Base-by-base conservation (phyloP, 2,113 vertebrate genomes). In the Chloebia gouldiae region DNA sequence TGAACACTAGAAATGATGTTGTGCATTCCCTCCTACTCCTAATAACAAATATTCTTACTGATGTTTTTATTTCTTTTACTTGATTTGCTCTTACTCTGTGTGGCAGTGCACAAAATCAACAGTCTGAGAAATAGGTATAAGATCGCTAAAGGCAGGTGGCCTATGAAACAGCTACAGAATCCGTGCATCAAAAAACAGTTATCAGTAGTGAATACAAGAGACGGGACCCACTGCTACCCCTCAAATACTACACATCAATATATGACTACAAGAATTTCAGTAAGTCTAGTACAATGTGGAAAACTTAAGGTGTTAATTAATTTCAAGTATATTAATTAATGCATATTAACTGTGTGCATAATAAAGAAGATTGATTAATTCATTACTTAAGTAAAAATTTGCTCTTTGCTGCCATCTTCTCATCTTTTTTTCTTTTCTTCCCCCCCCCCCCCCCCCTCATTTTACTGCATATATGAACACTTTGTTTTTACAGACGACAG, bases 361-460 rank as follows among this genome's bases (percentile, higher is more conserved):
- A 57, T 23, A 77, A 72, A 68, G 70, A 69, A 4, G 6, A 73
- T 39, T 68, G 31, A 79, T 65, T 72, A 63, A 82, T 53, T 40
- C 10, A 60, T 35, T 76, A 64, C 30, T 50, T 33, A 61, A 68
- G 8, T 45, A 27, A 72, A n/a, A 69, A 45, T 49, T 60, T 86
- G 19, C 15, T 69, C 31, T 77, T 72, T 57, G 27, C 10, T 72
- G 15, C 28, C 31, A 59, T 19, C 13, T 64, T 88, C 47, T 49
- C 10, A 13, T 39, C 20, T 23, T 71, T 66, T 50, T 53, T 57
- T 24, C 15, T 69, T 71, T 57, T 15, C 16, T 73, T 8, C 16
- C 56, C 6, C 9, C 7, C 8, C 0, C 2, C 9, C 16, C 56
- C 6, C 9, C 7, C 8, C 0, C 2, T 35, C n/a, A 37, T 39